Conservation (phyloP, 2,113 vertebrate species). For the Syngnathus floridae region DNA sequence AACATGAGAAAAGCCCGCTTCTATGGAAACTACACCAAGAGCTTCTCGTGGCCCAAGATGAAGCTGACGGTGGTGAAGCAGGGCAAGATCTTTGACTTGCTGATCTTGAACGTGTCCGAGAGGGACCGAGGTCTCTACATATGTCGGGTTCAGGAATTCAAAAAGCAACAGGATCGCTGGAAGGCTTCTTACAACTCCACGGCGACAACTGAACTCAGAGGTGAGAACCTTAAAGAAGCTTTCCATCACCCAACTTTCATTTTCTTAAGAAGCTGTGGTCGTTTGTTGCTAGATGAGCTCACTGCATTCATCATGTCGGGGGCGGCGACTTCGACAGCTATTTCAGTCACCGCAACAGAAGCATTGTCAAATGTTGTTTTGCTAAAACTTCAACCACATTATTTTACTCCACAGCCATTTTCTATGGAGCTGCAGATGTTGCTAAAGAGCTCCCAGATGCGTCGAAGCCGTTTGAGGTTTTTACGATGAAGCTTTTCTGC, state of each 20-base stretch:
- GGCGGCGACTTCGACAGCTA: conserved; percentile 24
- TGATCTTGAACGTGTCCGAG: conserved; percentile 74
- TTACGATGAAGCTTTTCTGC: not conserved
- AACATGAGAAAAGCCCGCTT: conserved; percentile 85
- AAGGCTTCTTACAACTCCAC: conserved; percentile 84
- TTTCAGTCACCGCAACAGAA: conserved; percentile 46
- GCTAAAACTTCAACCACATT: conserved; percentile 23
- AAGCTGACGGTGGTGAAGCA: conserved; percentile 77
- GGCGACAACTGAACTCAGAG: conserved; percentile 74
- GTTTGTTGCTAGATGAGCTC: conserved; percentile 31
- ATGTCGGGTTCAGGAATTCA: conserved; percentile 91
- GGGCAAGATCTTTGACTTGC: conserved; percentile 76
- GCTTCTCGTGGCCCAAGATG: conserved; percentile 75
- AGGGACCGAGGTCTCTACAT: conserved; percentile 82
- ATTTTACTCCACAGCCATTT: conserved; percentile 15
- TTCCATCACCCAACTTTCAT: not conserved
- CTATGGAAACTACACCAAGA: conserved; percentile 87
- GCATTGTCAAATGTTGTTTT: conserved; percentile 27
- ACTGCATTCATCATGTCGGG: conserved; percentile 17
- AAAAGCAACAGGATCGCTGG: conserved; percentile 83
- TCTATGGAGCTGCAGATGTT: not conserved
- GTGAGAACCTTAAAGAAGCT: conserved; percentile 25
- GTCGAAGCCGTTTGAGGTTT: conserved; percentile 7
- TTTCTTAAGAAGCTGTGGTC: conserved; percentile 6
- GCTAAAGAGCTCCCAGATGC: conserved; percentile 1